These are phyloP conservation scores for Mesitornis unicolor DNA, from an alignment of 2,113 vertebrate genomes.

Conservation along the genomic window DNA sequence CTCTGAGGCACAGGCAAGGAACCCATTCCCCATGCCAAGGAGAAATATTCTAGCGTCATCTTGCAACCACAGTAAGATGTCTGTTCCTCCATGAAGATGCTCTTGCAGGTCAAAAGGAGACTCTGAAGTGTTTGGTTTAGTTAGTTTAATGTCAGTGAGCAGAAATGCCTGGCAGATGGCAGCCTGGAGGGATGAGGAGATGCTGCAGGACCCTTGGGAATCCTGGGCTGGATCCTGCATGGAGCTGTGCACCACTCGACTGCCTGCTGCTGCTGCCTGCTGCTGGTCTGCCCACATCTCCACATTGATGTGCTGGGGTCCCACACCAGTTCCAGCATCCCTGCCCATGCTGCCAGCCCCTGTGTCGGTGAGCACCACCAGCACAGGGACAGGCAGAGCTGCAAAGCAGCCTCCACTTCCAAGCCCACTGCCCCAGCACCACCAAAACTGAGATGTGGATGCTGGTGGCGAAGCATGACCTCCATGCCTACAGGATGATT, in stretches of 20 bases:
- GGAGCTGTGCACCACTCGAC: neutral
- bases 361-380: fast-evolving
- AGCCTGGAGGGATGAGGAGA: neutral
- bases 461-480: neutral
- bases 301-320: neutral
- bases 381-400: neutral
- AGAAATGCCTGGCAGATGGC: neutral
- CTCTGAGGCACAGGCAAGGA: neutral
- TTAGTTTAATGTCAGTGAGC: neutral
- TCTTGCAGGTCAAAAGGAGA: neutral
- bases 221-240: neutral
- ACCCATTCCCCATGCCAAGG: neutral
- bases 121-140: neutral
- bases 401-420: neutral
- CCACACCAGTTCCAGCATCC: neutral
- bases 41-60: neutral
- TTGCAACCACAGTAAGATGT: neutral
- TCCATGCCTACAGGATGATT: neutral
- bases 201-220: neutral
- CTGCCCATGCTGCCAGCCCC: neutral
- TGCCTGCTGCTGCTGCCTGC: neutral
- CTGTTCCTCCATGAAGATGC: neutral
- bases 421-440: neutral
- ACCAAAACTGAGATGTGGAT: neutral
- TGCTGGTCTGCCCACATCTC: neutral